phyloP scores from a whole-genome alignment of 2,888 invertebrate genomes.

The Suillia variegata region DNA sequence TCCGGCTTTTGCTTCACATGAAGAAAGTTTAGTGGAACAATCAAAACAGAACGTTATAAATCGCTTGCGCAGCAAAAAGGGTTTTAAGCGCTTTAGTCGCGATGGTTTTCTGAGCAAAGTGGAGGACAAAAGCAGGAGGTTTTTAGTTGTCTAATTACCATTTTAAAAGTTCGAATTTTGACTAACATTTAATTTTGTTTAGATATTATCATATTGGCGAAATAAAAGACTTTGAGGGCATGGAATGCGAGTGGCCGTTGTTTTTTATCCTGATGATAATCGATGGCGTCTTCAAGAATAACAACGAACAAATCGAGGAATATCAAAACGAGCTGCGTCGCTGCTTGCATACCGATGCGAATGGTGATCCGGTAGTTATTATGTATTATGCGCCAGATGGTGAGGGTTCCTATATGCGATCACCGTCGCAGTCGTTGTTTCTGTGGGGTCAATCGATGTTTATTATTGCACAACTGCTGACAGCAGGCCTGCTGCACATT shows the following conservation, averaged over 20 bases:
- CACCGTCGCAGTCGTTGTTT: constrained; percentile 68
- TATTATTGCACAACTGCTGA: constrained; percentile 89
- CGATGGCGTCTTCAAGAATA: constrained; percentile 88
- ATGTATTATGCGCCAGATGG: constrained; percentile 75
- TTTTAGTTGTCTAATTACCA: neutral
- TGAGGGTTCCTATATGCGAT: constrained; percentile 57
- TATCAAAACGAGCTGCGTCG: constrained; percentile 85
- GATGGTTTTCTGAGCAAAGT: constrained; percentile 91
- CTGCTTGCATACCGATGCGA: constrained; percentile 78
- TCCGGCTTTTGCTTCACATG: constrained; percentile 98
- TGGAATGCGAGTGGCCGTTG: constrained; percentile 98
- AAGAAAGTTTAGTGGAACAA: constrained; percentile 82
- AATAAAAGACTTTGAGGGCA: constrained; percentile 91
- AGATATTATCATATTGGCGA: constrained; percentile 89
- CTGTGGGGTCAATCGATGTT: constrained; percentile 97
- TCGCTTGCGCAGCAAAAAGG: constrained; percentile 85
- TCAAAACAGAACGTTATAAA: constrained; percentile 85
- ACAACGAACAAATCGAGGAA: constrained; percentile 89
- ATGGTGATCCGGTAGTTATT: constrained; percentile 91
- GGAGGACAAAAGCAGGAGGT: constrained; percentile 77
- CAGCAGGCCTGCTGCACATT: constrained; percentile 85
- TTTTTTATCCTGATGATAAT: constrained; percentile 96
- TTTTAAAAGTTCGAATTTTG: too few relatives aligned
- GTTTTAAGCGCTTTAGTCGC: constrained; percentile 91
- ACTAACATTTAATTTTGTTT: constrained; percentile 9